Evolutionary conservation across 2,797 vertebrate genomes (phyloP), one percentile per base, ranked within the genome.

Genomic region (Myripristis murdjan): DNA sequence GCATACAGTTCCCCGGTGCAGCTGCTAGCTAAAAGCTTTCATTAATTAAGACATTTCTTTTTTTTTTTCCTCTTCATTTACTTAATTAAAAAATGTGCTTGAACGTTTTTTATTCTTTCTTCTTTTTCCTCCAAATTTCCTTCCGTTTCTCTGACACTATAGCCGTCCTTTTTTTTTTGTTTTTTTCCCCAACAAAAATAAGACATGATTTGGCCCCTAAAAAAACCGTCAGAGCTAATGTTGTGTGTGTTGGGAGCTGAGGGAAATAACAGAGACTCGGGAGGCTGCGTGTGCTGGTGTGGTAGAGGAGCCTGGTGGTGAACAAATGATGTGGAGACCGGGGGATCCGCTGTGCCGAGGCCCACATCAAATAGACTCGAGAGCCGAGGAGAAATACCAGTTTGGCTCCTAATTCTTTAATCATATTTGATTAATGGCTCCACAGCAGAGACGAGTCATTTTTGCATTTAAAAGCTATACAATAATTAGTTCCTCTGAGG

Each of bases 401-500:
- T 89, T 80, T 77, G 84, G 64, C 59, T 84, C 65, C 73, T 89
- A 73, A 90, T 91, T 92, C 90, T 93, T 92, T 88, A 91, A 93
- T 94, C 91, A 93, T 89, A 90, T 92, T 86, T 93, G 88, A 93
- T 92, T 81, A 92, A 89, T 79, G 81, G 79, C 81, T 79, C 79
- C 68, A 63, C 77, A 77, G 77, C 77, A 84, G 90, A 83, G 77
- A 77, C 24, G 70, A 82, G 81, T 66, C 76, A 58, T 82, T 87
- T 92, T 77, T 89, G 76, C 85, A 88, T 92, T 92, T 92, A 91
- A 90, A 93, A 94, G 83, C 82, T 84, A 79, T 91, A 92, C 79
- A 86, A 91, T 94, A 94, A 94, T 93, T 87, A 94, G 90, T 89
- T 94, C 93, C 92, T 94, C 90, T 77, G 94, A 93, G 93, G 84